Base-by-base conservation (phyloP, 2,888 invertebrate genomes). In the Dicyrtoma fusca region DNA sequence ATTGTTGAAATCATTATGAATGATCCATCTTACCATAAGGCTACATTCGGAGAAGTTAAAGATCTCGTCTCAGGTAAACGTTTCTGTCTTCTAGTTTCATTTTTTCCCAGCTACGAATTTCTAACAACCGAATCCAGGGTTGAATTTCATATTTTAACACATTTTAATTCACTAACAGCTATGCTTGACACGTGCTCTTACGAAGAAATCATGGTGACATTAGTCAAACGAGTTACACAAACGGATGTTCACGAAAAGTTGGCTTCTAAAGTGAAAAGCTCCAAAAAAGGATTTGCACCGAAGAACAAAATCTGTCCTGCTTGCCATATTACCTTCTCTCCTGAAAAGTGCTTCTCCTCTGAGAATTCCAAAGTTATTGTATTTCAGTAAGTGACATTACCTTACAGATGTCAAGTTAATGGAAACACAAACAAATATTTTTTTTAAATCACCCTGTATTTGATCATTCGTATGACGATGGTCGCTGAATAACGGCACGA, bases 111-210 rank as follows among this genome's bases (percentile, higher is more conserved):
- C n/a, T n/a, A n/a, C n/a, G n/a, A n/a, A n/a, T n/a, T n/a, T n/a
- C 53, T 8, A 45, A 19, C 53, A 53, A 55, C 21, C 8, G 10
- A 51, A 13, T n/a, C 11, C 8, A 44, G n/a, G n/a, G n/a, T n/a
- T n/a, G n/a, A n/a, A n/a, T n/a, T n/a, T n/a, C n/a, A n/a, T n/a
- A n/a, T n/a, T n/a, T n/a, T n/a, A n/a, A n/a, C n/a, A n/a, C n/a
- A n/a, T n/a, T n/a, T n/a, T n/a, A n/a, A n/a, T n/a, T n/a, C n/a
- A n/a, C n/a, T n/a, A n/a, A n/a, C 87, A 83, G 89, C 89, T 68
- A 91, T 93, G 86, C 84, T 92, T 75, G 88, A 89, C 19, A 91
- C 92, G 81, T 92, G 91, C 75, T 87, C 88, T 45, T 91, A 91
- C 82, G 91, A 93, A 82, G 88, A 90, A 81, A 87, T 90, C 61